Evolutionary conservation across 2,888 invertebrate species (phyloP).

Genomic region (Odontomyia ornata): DNA sequence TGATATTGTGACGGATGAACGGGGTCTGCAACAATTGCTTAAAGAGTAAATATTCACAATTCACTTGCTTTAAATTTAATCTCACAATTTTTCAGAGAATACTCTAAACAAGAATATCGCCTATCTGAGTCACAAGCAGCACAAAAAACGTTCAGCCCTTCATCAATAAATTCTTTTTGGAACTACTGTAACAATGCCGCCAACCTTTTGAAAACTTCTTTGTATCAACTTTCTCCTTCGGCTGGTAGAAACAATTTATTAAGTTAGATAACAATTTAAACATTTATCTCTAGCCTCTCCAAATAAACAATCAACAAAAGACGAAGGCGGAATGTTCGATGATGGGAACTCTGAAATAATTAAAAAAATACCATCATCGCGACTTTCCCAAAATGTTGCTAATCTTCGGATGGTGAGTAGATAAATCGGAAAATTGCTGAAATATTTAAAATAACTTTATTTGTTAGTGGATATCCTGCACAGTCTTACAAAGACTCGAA

Average conservation of each 20-base stretch:
- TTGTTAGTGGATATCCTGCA: slow-evolving; percentile 86
- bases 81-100: slow-evolving; percentile 52
- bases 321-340: slow-evolving; percentile 58
- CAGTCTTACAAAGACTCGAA: slow-evolving; percentile 79
- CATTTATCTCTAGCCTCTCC: slow-evolving; percentile 55
- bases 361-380: slow-evolving; percentile 66
- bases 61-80: slow-evolving; percentile 50
- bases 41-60: slow-evolving; percentile 58
- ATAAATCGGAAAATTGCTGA: slow-evolving; percentile 3
- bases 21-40: slow-evolving; percentile 65
- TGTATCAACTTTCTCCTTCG: slow-evolving; percentile 62
- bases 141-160: slow-evolving; percentile 53
- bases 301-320: slow-evolving; percentile 58
- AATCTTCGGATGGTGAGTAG: slow-evolving; percentile 76
- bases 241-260: slow-evolving; percentile 51
- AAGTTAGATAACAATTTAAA: neutral
- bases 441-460: neutral
- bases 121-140: slow-evolving; percentile 54
- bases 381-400: slow-evolving; percentile 80
- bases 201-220: slow-evolving; percentile 59
- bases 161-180: slow-evolving; percentile 62
- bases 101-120: slow-evolving; percentile 57
- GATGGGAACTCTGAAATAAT: slow-evolving; percentile 63
- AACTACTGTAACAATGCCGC: slow-evolving; percentile 63
- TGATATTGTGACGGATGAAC: slow-evolving; percentile 66